phyloP scores from a whole-genome alignment of 92 coral and sea anemone species.

The Epizoanthus ramosus region DNA sequence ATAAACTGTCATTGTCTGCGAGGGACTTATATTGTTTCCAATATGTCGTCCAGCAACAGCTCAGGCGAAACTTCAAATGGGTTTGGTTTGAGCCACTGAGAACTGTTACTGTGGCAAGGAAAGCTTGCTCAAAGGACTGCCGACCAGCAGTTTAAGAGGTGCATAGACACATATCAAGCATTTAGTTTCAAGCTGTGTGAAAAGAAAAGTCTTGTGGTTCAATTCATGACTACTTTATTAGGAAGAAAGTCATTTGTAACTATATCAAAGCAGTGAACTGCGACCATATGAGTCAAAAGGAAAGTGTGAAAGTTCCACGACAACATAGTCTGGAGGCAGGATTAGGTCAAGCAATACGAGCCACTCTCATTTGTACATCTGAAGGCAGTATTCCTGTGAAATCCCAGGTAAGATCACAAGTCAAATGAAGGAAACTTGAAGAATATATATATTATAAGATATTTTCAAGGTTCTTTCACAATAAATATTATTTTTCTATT shows the following conservation, averaged over 20 bases:
- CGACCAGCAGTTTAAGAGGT: background rate
- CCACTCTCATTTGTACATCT: slow-evolving; percentile 71
- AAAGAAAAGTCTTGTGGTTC: background rate
- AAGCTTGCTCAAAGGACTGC: background rate
- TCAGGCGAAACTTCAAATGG: slow-evolving; percentile 76
- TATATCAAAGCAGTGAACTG: slow-evolving; percentile 10
- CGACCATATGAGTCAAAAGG: slow-evolving; percentile 74
- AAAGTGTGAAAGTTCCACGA: slow-evolving; percentile 56
- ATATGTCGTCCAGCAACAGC: slow-evolving; percentile 49
- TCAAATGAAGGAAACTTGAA: background rate
- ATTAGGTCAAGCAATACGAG: slow-evolving; percentile 78
- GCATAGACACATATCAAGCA: background rate
- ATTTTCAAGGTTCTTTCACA: background rate
- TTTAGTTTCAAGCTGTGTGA: background rate
- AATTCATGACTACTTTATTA: slow-evolving; percentile 28
- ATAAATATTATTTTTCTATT: too few relatives aligned
- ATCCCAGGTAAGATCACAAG: slow-evolving; percentile 18
- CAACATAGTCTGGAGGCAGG: slow-evolving; percentile 88
- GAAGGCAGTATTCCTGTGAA: slow-evolving; percentile 63
- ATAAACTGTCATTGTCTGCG: background rate
- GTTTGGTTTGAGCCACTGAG: slow-evolving; percentile 40
- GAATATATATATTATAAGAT: background rate
- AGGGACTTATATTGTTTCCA: background rate
- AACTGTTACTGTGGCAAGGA: slow-evolving; percentile 16
- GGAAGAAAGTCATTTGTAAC: slow-evolving; percentile 18